Conservation (phyloP, 2,113 vertebrate genomes). For the Prunella himalayana region DNA sequence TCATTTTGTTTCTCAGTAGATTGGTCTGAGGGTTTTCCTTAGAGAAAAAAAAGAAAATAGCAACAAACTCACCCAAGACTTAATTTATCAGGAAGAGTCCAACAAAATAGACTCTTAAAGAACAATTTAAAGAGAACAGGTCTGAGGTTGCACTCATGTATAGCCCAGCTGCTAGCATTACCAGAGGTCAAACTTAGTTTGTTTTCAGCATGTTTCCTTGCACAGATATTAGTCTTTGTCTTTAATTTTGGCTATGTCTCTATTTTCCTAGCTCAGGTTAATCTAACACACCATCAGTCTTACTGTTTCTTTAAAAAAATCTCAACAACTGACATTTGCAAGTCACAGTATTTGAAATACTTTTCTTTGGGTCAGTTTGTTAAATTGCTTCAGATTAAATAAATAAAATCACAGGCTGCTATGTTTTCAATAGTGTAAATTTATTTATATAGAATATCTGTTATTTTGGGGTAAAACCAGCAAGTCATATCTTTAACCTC, state of each 20-base stretch:
- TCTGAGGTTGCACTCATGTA: background rate
- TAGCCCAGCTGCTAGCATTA: background rate
- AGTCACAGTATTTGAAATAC: background rate
- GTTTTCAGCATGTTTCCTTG: constrained; percentile 30
- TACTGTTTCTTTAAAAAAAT: constrained; percentile 15
- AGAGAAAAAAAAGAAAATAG: background rate
- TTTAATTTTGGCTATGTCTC: constrained; percentile 20
- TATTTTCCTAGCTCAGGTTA: constrained; percentile 49
- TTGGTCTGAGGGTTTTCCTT: background rate
- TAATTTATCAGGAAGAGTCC: background rate
- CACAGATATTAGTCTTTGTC: constrained; percentile 51
- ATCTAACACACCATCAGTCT: constrained; percentile 49
- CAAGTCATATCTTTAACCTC: background rate
- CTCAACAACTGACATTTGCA: background rate
- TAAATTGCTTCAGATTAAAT: constrained; percentile 22
- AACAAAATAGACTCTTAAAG: background rate
- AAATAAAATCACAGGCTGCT: background rate
- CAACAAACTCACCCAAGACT: background rate
- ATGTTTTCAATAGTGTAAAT: background rate
- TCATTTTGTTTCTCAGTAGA: background rate
- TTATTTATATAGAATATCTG: background rate
- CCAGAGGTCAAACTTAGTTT: constrained; percentile 22
- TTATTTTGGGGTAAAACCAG: background rate
- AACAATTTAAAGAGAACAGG: background rate
- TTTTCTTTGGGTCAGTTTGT: constrained; percentile 4